Percentiles rank a stretch among this genome's conserved stretches.
These are phyloP conservation scores for Clusia tigrina DNA, from an alignment of 2,888 invertebrate genomes.

Conservation along the genomic window DNA sequence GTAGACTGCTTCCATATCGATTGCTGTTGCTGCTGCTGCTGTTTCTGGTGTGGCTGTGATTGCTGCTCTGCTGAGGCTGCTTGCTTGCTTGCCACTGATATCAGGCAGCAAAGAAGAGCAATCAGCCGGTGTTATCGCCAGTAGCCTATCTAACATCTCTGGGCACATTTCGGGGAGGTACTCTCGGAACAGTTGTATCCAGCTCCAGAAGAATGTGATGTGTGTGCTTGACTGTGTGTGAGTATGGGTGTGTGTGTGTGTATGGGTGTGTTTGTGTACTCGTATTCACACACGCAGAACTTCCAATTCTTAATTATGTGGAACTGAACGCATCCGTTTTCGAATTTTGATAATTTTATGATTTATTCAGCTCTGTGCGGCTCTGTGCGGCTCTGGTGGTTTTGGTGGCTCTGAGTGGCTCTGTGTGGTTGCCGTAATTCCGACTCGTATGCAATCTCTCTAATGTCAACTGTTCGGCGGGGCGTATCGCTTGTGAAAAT, in stretches of 20 bases:
- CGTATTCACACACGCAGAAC: not conserved
- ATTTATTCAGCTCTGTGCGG: not conserved
- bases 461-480: not conserved
- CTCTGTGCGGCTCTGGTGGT: not conserved
- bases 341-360: slow-evolving; percentile 10
- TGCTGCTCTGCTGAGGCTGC: too few species aligned
- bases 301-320: slow-evolving; percentile 3
- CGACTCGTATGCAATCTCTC: too few species aligned
- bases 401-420: too few species aligned
- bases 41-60: slow-evolving; percentile 15
- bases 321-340: slow-evolving; percentile 1
- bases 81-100: too few species aligned
- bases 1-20: not conserved
- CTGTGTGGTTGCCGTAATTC: too few species aligned
- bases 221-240: not conserved
- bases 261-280: not conserved
- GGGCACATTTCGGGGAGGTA: slow-evolving; percentile 9
- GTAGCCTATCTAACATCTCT: slow-evolving; percentile 34
- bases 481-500: slow-evolving; percentile 37
- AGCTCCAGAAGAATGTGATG: not conserved
- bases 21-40: not conserved
- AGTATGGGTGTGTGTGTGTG: not conserved
- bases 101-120: slow-evolving; percentile 27
- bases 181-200: too few species aligned
- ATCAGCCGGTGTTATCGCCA: slow-evolving; percentile 28